A percentile compares a stretch with the other conserved stretches of the same genome.
phyloP scores from a whole-genome alignment of 2,888 invertebrate species.

The Venustoraphidia nigricollis region DNA sequence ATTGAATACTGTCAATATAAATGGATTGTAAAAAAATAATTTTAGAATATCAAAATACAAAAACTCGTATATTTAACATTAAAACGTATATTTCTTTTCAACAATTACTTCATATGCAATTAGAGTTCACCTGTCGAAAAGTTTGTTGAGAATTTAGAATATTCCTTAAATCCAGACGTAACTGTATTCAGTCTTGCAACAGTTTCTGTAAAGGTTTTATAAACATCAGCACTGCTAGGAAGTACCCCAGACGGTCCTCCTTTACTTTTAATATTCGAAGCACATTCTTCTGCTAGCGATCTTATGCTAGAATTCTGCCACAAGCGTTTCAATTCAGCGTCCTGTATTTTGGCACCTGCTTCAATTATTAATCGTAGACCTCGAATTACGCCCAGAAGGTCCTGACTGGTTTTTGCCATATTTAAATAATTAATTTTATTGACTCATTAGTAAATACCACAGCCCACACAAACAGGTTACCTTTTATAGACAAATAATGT shows the following conservation, averaged over 20 bases:
- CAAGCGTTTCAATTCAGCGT: slow-evolving; percentile 38
- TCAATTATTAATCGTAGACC: slow-evolving; percentile 53
- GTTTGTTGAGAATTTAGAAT: slow-evolving; percentile 25
- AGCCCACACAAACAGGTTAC: too few species aligned
- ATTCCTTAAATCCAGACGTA: slow-evolving; percentile 50
- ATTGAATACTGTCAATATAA: too few species aligned
- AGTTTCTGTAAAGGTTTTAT: slow-evolving; percentile 35
- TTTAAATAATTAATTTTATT: too few species aligned
- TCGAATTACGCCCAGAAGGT: slow-evolving; percentile 48
- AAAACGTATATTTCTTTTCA: too few species aligned
- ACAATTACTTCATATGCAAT: too few species aligned
- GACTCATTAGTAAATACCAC: too few species aligned
- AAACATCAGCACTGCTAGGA: slow-evolving; percentile 15
- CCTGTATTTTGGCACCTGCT: slow-evolving; percentile 49
- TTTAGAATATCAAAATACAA: too few species aligned
- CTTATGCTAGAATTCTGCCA: slow-evolving; percentile 58
- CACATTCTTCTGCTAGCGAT: slow-evolving; percentile 23
- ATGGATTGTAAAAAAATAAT: too few species aligned
- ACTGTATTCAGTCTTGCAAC: slow-evolving; percentile 52
- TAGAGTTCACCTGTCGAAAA: neutral
- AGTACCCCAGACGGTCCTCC: slow-evolving; percentile 9
- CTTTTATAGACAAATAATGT: too few species aligned
- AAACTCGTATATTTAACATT: too few species aligned
- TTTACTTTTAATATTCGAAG: slow-evolving; percentile 16
- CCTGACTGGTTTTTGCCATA: slow-evolving; percentile 28